These are phyloP conservation scores for Pagrus major DNA, from an alignment of 2,113 vertebrate genomes.

Conservation along the genomic window DNA sequence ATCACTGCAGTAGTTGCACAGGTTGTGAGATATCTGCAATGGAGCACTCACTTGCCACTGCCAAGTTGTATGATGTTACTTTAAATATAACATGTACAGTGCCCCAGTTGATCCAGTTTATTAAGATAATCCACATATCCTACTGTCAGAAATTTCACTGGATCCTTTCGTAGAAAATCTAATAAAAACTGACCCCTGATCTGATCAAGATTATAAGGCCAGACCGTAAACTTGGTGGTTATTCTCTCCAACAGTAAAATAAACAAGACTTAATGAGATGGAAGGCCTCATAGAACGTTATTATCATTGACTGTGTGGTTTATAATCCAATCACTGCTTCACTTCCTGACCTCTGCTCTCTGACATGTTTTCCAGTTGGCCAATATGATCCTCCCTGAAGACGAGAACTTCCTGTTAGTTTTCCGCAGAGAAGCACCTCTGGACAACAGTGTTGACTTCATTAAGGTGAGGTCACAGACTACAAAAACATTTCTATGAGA, in stretches of 20 bases:
- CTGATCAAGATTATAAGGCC: not conserved
- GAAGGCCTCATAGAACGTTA: not conserved
- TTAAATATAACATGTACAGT: not conserved
- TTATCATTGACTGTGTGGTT: no score
- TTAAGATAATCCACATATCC: not conserved
- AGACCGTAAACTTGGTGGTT: not conserved
- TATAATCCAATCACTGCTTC: not conserved
- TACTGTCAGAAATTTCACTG: not conserved
- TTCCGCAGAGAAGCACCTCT: conserved; percentile 92
- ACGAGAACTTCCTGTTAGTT: conserved; percentile 95
- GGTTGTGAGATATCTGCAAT: not conserved
- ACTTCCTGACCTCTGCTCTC: conserved; percentile 17
- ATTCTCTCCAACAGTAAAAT: conserved; percentile 1
- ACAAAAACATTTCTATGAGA: not conserved
- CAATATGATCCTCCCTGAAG: conserved; percentile 90
- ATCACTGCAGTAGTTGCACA: not conserved
- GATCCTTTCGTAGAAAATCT: not conserved
- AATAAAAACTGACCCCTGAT: not conserved
- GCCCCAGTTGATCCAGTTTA: not conserved
- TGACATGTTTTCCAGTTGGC: conserved; percentile 86
- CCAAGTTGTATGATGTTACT: not conserved
- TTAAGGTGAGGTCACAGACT: conserved; percentile 85
- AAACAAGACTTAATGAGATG: not conserved
- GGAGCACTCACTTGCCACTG: not conserved
- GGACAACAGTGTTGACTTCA: conserved; percentile 97